phyloP scores from a whole-genome alignment of 2,888 invertebrate genomes.

The Ischnus inquisitorius region DNA sequence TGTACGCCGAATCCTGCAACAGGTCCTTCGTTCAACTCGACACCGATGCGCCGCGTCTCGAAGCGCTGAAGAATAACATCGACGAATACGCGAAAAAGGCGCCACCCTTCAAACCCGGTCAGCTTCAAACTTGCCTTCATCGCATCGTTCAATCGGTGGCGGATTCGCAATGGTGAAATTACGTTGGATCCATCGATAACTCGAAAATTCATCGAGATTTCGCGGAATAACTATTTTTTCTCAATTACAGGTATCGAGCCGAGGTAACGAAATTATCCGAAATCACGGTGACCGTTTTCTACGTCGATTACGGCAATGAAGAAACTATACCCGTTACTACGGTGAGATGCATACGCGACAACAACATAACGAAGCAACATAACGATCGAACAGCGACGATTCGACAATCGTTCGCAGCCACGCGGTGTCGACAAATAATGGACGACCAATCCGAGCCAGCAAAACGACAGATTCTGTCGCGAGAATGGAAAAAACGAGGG shows the following conservation, averaged over 20 bases:
- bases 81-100: conserved; percentile 88
- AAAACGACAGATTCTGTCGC: too few relatives aligned
- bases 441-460: conserved; percentile 37
- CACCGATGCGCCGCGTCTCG: conserved; percentile 87
- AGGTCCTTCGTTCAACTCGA: conserved; percentile 92
- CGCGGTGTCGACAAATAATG: conserved; percentile 53
- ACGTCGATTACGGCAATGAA: conserved; percentile 98
- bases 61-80: conserved; percentile 90
- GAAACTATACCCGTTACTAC: conserved; percentile 89
- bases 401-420: conserved; percentile 73
- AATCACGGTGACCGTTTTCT: conserved; percentile 90
- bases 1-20: conserved; percentile 90
- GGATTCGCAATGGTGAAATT: conserved; percentile 93
- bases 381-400: conserved; percentile 75
- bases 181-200: background rate
- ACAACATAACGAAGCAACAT: conserved; percentile 87
- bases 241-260: conserved; percentile 90
- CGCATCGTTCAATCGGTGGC: conserved; percentile 93
- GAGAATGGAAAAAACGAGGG: too few relatives aligned
- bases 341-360: conserved; percentile 89
- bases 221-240: too few relatives aligned
- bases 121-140: conserved; percentile 88
- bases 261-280: conserved; percentile 89
- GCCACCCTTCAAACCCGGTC: conserved; percentile 81
- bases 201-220: too few relatives aligned